phyloP scores from a whole-genome alignment of 2,113 vertebrate genomes.

The Meriones unguiculatus region DNA sequence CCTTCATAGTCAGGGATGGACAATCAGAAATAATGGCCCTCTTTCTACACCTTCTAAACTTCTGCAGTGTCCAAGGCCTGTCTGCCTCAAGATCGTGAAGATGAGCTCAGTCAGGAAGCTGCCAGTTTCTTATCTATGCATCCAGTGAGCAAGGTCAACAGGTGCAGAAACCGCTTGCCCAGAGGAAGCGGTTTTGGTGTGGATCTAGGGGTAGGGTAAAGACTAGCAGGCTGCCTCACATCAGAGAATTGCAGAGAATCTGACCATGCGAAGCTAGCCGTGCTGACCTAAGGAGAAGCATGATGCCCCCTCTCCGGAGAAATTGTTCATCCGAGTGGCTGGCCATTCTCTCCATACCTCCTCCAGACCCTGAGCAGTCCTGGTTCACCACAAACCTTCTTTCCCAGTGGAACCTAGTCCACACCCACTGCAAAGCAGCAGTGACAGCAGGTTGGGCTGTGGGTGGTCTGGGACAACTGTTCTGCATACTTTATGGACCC shows the following conservation, averaged over 20 bases:
- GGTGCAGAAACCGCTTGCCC: neutral
- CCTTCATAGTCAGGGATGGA: neutral
- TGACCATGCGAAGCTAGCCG: neutral
- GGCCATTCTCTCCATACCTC: neutral
- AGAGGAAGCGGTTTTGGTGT: neutral
- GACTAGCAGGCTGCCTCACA: neutral
- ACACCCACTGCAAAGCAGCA: neutral
- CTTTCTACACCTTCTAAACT: neutral
- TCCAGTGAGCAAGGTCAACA: neutral
- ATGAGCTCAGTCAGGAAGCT: neutral
- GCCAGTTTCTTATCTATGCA: neutral
- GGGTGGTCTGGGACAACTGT: too few relatives aligned
- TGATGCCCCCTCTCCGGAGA: neutral
- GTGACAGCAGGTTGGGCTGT: neutral
- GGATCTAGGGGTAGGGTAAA: neutral
- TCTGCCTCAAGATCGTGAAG: neutral
- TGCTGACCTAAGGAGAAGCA: neutral
- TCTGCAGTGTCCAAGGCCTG: neutral
- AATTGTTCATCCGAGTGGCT: neutral
- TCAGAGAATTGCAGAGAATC: neutral
- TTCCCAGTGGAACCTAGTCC: neutral
- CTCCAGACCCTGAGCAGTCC: neutral
- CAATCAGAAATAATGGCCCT: neutral
- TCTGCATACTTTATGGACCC: neutral
- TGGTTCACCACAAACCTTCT: neutral